Percentiles rank a stretch among this genome's conserved stretches.
Evolutionary conservation across 2,113 vertebrate genomes (phyloP).

Genomic region (Eurypyga helias): DNA sequence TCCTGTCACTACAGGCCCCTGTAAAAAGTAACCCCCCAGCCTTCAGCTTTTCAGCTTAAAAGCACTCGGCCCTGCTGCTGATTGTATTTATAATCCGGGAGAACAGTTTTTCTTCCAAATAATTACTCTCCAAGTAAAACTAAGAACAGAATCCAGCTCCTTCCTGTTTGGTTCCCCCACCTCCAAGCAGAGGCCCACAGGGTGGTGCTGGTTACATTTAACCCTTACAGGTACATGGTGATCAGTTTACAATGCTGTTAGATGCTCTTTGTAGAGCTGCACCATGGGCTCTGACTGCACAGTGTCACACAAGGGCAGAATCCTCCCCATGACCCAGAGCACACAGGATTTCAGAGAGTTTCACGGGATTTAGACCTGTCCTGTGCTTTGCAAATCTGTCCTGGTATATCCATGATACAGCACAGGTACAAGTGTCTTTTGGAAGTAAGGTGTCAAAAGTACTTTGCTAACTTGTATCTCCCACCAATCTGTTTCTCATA

Average conservation of each 20-base stretch:
- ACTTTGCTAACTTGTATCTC: background rate
- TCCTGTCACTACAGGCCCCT: too few relatives aligned
- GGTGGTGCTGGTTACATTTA: background rate
- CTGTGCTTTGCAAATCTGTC: background rate
- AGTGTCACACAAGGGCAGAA: background rate
- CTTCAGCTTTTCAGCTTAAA: background rate
- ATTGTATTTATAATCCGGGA: background rate
- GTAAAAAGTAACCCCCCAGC: too few relatives aligned
- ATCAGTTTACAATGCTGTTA: background rate
- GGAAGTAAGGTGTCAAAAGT: background rate
- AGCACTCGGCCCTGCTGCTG: background rate
- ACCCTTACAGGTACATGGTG: accelerated
- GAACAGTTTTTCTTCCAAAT: background rate
- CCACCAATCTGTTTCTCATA: background rate
- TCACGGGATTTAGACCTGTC: background rate
- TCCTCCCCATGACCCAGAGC: background rate
- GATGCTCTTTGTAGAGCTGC: background rate
- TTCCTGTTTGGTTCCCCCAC: background rate
- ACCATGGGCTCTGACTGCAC: background rate
- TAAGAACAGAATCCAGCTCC: background rate
- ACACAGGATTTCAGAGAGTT: background rate
- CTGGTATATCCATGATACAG: background rate
- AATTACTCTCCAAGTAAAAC: background rate
- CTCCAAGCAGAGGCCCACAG: background rate
- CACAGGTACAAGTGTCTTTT: accelerated